Evolutionary conservation across 2,113 vertebrate genomes (phyloP), one percentile per base, ranked within the genome.

Genomic region (Pavo muticus): DNA sequence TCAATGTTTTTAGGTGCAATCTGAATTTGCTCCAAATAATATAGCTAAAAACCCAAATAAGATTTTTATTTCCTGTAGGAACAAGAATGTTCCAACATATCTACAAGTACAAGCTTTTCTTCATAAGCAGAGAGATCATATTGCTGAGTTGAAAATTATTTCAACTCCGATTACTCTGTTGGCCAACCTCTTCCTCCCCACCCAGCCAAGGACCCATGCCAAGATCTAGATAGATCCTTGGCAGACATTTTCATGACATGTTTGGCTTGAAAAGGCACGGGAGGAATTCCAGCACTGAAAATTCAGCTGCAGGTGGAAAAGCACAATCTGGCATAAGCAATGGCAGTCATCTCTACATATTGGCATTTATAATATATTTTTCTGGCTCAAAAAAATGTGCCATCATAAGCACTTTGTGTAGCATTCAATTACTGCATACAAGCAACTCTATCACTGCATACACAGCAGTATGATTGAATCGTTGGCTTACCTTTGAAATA

Each of bases 241-340:
- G 82, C 59, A 96, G 56, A 81, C 87, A 93, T 94, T 94, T 95
- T 86, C 96, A 79, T 69, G 84, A 91, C 95, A 96, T 92, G 83
- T 54, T 77, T 92, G 96, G 76, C 56, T 79, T 95, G 84, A 91
- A 95, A 72, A 91, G 27, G 52, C 79, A 44, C 30, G 72, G 80
- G 78, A 96, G 35, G 52, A 92, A 54, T 95, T 96, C 93, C 75
- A 96, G 81, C 63, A 54, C 76, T 37, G 93, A 92, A 75, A 72
- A 96, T 84, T 84, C 95, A 89, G 91, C 69, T 88, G 94, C 96
- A 96, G 88, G 96, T 96, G 92, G 95, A 96, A 68, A 32, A 93
- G 40, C 56, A 71, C 59, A 93, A 91, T 87, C 63, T 91, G 89
- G 64, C 78, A 83, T 64, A 64, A 2, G 14, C 59, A 87, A 16